Evolutionary conservation across 1,140 invertebrate genomes (phyloP), one percentile per base, ranked within the genome.

Genomic region (Pentalonia nigronervosa): DNA sequence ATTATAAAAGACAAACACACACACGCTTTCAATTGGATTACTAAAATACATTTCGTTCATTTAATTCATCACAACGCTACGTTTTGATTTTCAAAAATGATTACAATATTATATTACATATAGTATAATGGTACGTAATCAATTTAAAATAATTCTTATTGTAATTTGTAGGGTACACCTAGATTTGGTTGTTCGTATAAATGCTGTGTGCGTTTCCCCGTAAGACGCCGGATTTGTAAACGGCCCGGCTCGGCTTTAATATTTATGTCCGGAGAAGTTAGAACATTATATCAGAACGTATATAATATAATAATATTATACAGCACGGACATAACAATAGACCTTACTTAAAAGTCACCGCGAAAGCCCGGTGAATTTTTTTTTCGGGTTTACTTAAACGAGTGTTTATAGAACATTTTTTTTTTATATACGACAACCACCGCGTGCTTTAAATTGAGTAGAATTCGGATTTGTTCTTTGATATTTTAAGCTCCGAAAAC

Each of bases 201-300:
- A 76, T 76, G n/a, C n/a, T 11, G 14, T 30, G 25, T 84, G 45
- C 36, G 45, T 45, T 45, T 41, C 4, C 9, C 36, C 83, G 25
- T 30, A 20, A 81, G 11, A 53, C 1, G 23, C 21, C 14, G 36
- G 83, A 84, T 84, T 84, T 84, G 41, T 84, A 84, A 84, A 45
- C 36, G 23, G 83, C 83, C 36, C 23, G 36, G 41, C 2, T 14
- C 41, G 23, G 41, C 36, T 45, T 84, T 84, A 84, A 45, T 84
- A 84, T 84, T 84, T 84, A 84, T 84, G 83, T 41, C 83, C 23
- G 41, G 83, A 30, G 41, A 84, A 84, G 83, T 84, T 45, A 25
- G 9, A 41, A 11, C 83, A 84, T 84, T 84, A 84, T 84, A 84
- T 84, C 83, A 84, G 41, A 25, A 86, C 25, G 21, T 30, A 6